phyloP scores from a whole-genome alignment of 2,888 invertebrate genomes.

The Erebia palarica region DNA sequence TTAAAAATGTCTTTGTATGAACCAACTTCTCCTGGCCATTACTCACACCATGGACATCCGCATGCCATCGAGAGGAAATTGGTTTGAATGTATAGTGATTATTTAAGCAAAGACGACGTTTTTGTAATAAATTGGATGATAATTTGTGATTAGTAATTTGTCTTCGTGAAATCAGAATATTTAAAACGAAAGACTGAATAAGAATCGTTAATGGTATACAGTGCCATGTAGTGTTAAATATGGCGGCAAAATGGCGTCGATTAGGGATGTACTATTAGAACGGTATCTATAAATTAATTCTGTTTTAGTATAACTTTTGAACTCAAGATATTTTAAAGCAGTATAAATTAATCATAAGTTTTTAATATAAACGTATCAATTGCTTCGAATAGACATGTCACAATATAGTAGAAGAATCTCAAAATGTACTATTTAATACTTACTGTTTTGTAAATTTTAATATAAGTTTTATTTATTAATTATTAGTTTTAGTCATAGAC shows the following conservation, averaged over 20 bases:
- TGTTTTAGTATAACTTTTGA: slow-evolving; percentile 19
- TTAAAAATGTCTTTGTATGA: slow-evolving; percentile 95
- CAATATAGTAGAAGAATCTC: slow-evolving; percentile 67
- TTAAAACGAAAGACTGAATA: slow-evolving; percentile 74
- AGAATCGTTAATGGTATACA: slow-evolving; percentile 71
- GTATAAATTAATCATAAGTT: slow-evolving; percentile 26
- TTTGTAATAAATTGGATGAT: slow-evolving; percentile 19
- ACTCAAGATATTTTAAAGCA: slow-evolving; percentile 43
- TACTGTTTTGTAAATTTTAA: slow-evolving; percentile 64
- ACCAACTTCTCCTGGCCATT: slow-evolving; percentile 85
- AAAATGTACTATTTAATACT: slow-evolving; percentile 54
- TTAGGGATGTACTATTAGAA: slow-evolving; percentile 29
- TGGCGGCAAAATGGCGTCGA: slow-evolving; percentile 42
- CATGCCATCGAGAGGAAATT: slow-evolving; percentile 80
- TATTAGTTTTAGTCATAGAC: no score
- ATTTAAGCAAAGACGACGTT: not conserved
- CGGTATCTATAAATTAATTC: slow-evolving; percentile 25
- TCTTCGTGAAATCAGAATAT: slow-evolving; percentile 48
- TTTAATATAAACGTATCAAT: slow-evolving; percentile 32
- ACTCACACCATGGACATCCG: slow-evolving; percentile 79
- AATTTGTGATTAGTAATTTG: slow-evolving; percentile 20
- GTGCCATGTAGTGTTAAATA: slow-evolving; percentile 79
- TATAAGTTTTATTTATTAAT: slow-evolving; percentile 64
- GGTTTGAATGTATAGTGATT: slow-evolving; percentile 54
- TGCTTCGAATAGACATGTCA: slow-evolving; percentile 56